These are phyloP conservation scores for Maylandia zebra DNA, from an alignment of 2,113 vertebrate species.

Conservation along the genomic window DNA sequence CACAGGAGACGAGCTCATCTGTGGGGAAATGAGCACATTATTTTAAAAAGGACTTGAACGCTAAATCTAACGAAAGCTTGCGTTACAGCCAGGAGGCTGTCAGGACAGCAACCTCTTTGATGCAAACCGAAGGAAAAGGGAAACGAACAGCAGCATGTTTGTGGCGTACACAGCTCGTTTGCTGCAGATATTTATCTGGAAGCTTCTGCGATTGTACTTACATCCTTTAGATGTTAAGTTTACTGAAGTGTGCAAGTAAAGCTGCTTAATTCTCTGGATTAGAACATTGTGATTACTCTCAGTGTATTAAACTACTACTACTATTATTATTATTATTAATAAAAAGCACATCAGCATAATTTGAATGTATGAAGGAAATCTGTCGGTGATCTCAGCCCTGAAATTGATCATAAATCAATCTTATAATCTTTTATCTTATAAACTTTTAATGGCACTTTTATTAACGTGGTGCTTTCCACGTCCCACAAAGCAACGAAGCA, in stretches of 20 bases:
- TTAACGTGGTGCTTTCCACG: neutral
- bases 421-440: neutral
- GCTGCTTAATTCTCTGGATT: neutral
- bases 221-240: neutral
- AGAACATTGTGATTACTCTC: neutral
- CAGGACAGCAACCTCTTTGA: neutral
- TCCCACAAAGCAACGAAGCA: neutral
- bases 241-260: neutral
- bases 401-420: neutral
- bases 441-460: neutral
- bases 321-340: fast-evolving
- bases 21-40: neutral
- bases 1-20: neutral
- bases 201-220: neutral
- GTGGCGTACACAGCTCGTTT: fast-evolving
- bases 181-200: neutral
- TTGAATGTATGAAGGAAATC: neutral
- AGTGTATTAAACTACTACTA: fast-evolving
- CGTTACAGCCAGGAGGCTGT: neutral
- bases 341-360: neutral
- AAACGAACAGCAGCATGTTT: neutral
- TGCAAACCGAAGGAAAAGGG: neutral
- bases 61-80: no score
- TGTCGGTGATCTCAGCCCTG: neutral
- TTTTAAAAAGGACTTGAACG: neutral